These are phyloP conservation scores for Drosophila sp. DNA, from an alignment of 1,140 invertebrate species.

Conservation along the genomic window DNA sequence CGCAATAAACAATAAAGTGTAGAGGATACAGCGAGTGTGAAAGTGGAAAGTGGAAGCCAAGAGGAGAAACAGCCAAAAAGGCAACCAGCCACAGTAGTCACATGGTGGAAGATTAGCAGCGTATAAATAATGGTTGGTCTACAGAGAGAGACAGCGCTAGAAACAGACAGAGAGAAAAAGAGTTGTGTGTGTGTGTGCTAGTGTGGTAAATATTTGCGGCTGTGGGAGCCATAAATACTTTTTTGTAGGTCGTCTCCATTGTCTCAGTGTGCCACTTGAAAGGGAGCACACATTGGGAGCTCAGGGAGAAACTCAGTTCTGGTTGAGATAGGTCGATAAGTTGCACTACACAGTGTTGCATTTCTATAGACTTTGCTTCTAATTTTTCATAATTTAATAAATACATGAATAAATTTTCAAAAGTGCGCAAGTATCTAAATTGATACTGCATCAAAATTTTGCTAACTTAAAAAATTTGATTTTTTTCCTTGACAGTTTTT, in stretches of 20 bases:
- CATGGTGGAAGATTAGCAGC: slow-evolving; percentile 69
- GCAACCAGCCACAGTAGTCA: slow-evolving; percentile 56
- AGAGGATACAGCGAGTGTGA: slow-evolving; percentile 40
- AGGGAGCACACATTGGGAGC: background rate
- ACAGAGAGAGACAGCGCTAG: background rate
- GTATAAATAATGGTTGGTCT: slow-evolving; percentile 62
- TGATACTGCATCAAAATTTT: too few species aligned
- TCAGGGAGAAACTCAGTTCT: slow-evolving; percentile 15
- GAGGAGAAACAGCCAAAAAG: slow-evolving; percentile 53
- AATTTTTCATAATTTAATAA: background rate
- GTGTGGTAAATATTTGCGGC: slow-evolving; percentile 66
- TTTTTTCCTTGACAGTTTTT: too few species aligned
- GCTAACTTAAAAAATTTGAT: too few species aligned
- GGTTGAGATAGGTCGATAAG: slow-evolving; percentile 24
- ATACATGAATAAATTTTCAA: too few species aligned
- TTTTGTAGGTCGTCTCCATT: slow-evolving; percentile 55
- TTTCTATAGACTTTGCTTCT: background rate
- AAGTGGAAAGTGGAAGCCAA: slow-evolving; percentile 33
- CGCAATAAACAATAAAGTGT: slow-evolving; percentile 71
- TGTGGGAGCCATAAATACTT: slow-evolving; percentile 61
- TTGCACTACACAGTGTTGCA: slow-evolving; percentile 3
- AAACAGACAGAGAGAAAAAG: background rate
- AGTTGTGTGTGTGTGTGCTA: slow-evolving; percentile 13
- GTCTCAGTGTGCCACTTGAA: slow-evolving; percentile 55
- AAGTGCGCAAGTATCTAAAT: too few species aligned